Evolutionary conservation across 2,113 vertebrate species (phyloP).

Genomic region (Cyanistes caeruleus): DNA sequence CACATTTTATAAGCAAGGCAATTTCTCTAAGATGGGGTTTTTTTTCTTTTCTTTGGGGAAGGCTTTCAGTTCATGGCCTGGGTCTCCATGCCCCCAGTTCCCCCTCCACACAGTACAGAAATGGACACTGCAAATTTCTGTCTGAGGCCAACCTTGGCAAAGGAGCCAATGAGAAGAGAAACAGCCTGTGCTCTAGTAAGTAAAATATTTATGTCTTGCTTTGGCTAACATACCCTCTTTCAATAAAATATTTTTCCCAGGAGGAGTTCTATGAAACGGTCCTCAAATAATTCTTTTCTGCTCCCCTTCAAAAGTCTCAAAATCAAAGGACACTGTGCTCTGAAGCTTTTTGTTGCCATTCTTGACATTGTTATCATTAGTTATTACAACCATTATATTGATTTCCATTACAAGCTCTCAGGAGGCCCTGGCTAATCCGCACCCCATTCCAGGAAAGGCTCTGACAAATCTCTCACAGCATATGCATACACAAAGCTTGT

Average conservation of each 20-base stretch:
- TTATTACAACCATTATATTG: conserved; percentile 39
- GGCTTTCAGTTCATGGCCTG: not conserved
- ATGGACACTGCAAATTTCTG: conserved; percentile 32
- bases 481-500: conserved; percentile 6
- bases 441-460: conserved; percentile 42
- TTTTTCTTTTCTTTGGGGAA: not conserved
- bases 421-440: conserved; percentile 37
- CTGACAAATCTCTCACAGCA: conserved; percentile 35
- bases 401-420: conserved; percentile 17
- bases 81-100: not conserved
- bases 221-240: conserved; percentile 54
- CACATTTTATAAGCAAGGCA: conserved; percentile 9
- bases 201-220: conserved; percentile 69
- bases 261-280: conserved; percentile 24
- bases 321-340: conserved; percentile 3
- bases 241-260: conserved; percentile 67
- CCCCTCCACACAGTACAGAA: not conserved
- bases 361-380: conserved; percentile 36
- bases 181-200: conserved; percentile 68
- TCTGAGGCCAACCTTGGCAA: conserved; percentile 42
- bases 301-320: not conserved
- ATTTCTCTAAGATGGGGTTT: not conserved
- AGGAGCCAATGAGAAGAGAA: not conserved
- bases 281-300: conserved; percentile 28
- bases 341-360: conserved; percentile 10